phyloP scores from a whole-genome alignment of 2,888 invertebrate species.

The Tachina grossa region DNA sequence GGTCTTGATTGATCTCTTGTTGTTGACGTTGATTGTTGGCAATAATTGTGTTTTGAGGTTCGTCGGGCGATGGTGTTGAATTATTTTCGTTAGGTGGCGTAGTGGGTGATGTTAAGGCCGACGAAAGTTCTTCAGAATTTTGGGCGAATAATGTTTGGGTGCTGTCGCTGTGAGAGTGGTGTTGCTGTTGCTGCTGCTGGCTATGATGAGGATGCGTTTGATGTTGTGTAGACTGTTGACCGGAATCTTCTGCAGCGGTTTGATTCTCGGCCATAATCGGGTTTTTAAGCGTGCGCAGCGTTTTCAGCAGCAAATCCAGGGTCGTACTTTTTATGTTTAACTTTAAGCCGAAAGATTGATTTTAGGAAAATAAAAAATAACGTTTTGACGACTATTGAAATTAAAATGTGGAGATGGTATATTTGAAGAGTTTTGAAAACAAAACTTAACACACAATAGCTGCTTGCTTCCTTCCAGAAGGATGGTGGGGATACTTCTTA shows the following conservation, averaged over 20 bases:
- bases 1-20: constrained; percentile 55
- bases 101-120: constrained; percentile 73
- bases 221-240: constrained; percentile 80
- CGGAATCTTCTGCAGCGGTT: constrained; percentile 82
- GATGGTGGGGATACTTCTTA: neutral
- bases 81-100: constrained; percentile 75
- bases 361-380: neutral
- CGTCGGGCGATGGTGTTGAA: constrained; percentile 79
- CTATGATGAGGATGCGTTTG: constrained; percentile 74
- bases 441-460: neutral
- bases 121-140: constrained; percentile 70
- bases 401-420: neutral
- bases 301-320: constrained; percentile 82
- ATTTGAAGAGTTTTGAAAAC: neutral
- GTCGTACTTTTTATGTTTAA: constrained; percentile 74
- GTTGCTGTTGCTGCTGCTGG: constrained; percentile 73
- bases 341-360: constrained; percentile 40
- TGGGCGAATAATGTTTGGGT: constrained; percentile 69
- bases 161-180: constrained; percentile 73
- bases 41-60: constrained; percentile 76
- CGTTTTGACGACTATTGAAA: neutral
- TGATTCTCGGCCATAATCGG: constrained; percentile 83
- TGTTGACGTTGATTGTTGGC: constrained; percentile 72
- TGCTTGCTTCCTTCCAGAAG: neutral
- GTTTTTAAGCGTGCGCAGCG: constrained; percentile 81